Conservation (phyloP, 1,140 invertebrate genomes). For the Drosophila tsacasi region DNA sequence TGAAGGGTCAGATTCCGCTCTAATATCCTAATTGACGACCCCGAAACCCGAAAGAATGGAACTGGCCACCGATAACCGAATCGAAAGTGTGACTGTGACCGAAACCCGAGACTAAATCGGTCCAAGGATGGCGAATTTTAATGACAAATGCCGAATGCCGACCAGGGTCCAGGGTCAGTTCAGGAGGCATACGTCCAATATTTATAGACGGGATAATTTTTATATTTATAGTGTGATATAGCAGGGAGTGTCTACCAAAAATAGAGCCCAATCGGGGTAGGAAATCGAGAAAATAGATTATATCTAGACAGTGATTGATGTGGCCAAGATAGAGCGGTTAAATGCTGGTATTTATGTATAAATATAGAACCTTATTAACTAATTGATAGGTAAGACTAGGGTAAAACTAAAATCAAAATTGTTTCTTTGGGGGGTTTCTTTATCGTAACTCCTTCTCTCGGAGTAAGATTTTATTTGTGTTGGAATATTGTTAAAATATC, state of each 20-base stretch:
- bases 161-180: conserved; percentile 36
- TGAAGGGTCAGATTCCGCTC: conserved; percentile 30
- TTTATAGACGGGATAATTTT: conserved; percentile 20
- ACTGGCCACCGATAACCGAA: not conserved
- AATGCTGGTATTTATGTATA: not conserved
- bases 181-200: conserved; percentile 7
- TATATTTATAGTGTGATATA: not conserved
- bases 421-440: no score
- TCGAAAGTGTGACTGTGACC: conserved; percentile 17
- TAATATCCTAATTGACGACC: conserved; percentile 55
- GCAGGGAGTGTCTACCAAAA: not conserved
- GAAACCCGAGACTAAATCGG: conserved; percentile 14
- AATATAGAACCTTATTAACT: not conserved
- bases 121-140: conserved; percentile 24
- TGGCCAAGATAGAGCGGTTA: no score
- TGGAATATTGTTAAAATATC: not conserved
- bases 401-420: not conserved
- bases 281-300: conserved; percentile 5
- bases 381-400: not conserved
- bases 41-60: not conserved
- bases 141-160: conserved; percentile 2
- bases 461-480: not conserved
- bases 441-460: no score
- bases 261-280: conserved; percentile 19
- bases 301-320: conserved; percentile 25